A percentile compares a stretch with the other conserved stretches of the same genome.
Evolutionary conservation across 2,888 invertebrate species (phyloP).

Genomic region (Drosophila subsilvestris): DNA sequence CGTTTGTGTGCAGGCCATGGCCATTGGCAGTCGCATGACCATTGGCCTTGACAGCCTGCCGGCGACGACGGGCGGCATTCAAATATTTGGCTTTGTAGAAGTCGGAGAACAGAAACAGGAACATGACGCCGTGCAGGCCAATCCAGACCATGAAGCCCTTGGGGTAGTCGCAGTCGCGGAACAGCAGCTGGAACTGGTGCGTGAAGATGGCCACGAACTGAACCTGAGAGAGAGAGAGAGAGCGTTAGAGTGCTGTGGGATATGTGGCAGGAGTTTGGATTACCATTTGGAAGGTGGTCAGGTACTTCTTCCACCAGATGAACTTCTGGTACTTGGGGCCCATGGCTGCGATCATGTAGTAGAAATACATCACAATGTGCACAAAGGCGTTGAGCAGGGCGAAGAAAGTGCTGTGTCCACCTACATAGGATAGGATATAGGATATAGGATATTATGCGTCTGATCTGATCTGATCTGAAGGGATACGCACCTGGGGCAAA

Average conservation of each 20-base stretch:
- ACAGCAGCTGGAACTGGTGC: conserved; percentile 95
- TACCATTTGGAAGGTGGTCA: conserved; percentile 97
- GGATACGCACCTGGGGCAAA: conserved; percentile 92
- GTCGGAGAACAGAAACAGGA: conserved; percentile 96
- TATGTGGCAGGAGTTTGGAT: neutral
- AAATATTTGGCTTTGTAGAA: conserved; percentile 95
- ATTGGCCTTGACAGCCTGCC: conserved; percentile 64
- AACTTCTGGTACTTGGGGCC: conserved; percentile 96
- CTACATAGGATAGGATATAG: conserved; percentile 77
- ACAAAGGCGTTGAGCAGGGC: conserved; percentile 97
- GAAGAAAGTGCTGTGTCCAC: conserved; percentile 98
- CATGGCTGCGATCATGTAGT: conserved; percentile 97
- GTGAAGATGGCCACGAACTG: conserved; percentile 96
- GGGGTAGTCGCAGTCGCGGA: conserved; percentile 96
- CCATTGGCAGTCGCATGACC: conserved; percentile 71
- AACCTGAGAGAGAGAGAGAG: conserved; percentile 85
- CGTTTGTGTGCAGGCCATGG: conserved; percentile 64
- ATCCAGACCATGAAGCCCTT: conserved; percentile 97
- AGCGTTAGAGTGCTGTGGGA: neutral
- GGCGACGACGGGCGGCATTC: conserved; percentile 73
- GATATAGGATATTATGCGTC: neutral
- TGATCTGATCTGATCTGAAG: neutral
- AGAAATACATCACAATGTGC: conserved; percentile 98
- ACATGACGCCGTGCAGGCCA: conserved; percentile 96
- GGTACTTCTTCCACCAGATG: conserved; percentile 99